Percentiles rank a stretch among this genome's conserved stretches.
phyloP scores from a whole-genome alignment of 1,140 invertebrate species.

The Oedothorax gibbosus region DNA sequence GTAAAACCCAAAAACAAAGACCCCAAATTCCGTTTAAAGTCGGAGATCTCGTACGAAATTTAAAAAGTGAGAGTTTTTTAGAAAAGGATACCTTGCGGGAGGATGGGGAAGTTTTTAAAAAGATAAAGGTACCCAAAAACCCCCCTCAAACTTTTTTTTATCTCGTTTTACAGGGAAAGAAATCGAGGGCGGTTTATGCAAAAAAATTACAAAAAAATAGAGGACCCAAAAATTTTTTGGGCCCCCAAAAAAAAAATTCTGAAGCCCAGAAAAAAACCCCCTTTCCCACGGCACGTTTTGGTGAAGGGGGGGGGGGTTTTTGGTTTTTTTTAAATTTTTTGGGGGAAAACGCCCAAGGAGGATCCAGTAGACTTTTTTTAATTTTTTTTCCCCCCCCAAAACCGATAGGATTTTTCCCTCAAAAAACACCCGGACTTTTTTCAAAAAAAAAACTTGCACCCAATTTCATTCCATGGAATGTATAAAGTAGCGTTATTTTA shows the following conservation, averaged over 20 bases:
- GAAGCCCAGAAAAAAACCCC: neutral
- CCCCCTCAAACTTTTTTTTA: neutral
- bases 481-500: too few relatives aligned
- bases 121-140: neutral
- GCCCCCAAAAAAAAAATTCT: constrained; percentile 3
- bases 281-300: neutral
- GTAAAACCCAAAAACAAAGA: neutral
- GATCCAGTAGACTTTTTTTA: constrained; percentile 19
- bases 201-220: neutral
- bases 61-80: neutral
- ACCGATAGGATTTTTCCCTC: neutral
- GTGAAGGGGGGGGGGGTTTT: constrained; percentile 16
- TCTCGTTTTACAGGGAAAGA: neutral
- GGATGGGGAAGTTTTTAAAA: neutral
- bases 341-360: neutral
- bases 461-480: too few relatives aligned
- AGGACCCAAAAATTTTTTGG: neutral
- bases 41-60: neutral
- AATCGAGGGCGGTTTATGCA: neutral
- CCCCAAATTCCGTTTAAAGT: neutral
- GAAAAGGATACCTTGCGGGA: neutral
- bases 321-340: neutral
- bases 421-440: neutral
- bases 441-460: neutral
- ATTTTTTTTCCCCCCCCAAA: neutral